Conservation (phyloP, 2,797 vertebrate genomes). For the Muraenolepis orangiensis region DNA sequence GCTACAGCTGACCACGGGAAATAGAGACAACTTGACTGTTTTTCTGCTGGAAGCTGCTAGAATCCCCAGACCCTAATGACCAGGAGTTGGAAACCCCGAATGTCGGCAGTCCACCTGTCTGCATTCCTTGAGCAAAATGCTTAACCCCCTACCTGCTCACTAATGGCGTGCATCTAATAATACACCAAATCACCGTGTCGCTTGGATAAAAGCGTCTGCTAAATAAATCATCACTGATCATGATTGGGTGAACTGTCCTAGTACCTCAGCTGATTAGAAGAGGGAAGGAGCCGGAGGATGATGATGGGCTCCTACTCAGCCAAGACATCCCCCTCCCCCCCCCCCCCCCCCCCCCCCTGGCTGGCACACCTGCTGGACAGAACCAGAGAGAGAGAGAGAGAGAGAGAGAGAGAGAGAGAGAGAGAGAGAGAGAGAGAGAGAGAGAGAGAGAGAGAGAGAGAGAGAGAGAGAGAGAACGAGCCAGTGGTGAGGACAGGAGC, state of each 20-base stretch:
- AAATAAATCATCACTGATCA: neutral
- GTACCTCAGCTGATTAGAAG: neutral
- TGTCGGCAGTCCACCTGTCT: neutral
- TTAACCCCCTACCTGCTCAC: neutral
- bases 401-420: conserved; percentile 30
- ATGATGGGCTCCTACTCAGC: neutral
- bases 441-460: conserved; percentile 27
- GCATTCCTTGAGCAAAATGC: neutral
- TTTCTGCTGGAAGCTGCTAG: neutral
- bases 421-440: conserved; percentile 27
- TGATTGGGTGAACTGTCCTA: neutral
- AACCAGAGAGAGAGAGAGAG: conserved; percentile 24
- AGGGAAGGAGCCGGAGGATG: neutral
- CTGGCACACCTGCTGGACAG: conserved; percentile 4
- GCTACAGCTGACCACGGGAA: neutral
- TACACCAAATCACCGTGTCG: neutral
- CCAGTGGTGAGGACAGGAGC: conserved; percentile 37
- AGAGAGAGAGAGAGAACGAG: conserved; percentile 27
- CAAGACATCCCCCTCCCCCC: neutral
- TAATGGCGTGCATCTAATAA: neutral
- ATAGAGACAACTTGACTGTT: neutral
- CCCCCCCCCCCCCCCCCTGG: neutral
- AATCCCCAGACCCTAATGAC: neutral
- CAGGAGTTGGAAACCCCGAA: neutral
- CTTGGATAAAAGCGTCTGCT: neutral